Evolutionary conservation across 1,140 invertebrate genomes (phyloP).

Genomic region (Philopotamus ludificatus): DNA sequence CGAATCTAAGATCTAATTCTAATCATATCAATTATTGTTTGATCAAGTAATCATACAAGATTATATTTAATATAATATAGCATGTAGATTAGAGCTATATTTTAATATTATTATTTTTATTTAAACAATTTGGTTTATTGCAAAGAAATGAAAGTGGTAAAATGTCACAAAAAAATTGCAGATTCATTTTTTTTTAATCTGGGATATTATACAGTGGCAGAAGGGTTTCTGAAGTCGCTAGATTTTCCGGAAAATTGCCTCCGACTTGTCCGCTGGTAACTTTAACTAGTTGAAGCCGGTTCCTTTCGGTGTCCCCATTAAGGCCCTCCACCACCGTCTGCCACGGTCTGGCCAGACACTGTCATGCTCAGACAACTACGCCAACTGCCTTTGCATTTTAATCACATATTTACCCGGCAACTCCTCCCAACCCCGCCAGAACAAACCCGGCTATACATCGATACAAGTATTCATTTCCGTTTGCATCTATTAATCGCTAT

Average conservation of each 20-base stretch:
- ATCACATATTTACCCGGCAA: constrained; percentile 25
- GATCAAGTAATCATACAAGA: no score
- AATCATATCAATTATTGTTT: no score
- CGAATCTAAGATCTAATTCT: no score
- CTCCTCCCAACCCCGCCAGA: background rate
- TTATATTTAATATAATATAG: no score
- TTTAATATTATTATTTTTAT: no score
- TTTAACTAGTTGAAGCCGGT: constrained; percentile 35
- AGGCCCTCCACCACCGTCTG: constrained; percentile 30
- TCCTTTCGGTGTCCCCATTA: constrained; percentile 35
- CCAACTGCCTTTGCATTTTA: constrained; percentile 28
- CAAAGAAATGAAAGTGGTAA: no score
- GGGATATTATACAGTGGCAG: no score
- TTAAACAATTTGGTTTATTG: no score
- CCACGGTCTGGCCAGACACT: constrained; percentile 11
- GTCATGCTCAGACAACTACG: constrained; percentile 20
- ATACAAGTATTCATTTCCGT: background rate
- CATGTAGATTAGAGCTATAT: no score
- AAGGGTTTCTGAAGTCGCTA: background rate
- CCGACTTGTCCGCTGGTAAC: constrained; percentile 31
- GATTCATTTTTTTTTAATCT: no score
- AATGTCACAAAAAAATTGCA: no score
- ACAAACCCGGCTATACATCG: background rate
- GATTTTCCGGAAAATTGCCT: constrained; percentile 24
- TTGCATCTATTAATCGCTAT: background rate